Evolutionary conservation across 2,888 invertebrate genomes (phyloP).

Genomic region (Hyles lineata): DNA sequence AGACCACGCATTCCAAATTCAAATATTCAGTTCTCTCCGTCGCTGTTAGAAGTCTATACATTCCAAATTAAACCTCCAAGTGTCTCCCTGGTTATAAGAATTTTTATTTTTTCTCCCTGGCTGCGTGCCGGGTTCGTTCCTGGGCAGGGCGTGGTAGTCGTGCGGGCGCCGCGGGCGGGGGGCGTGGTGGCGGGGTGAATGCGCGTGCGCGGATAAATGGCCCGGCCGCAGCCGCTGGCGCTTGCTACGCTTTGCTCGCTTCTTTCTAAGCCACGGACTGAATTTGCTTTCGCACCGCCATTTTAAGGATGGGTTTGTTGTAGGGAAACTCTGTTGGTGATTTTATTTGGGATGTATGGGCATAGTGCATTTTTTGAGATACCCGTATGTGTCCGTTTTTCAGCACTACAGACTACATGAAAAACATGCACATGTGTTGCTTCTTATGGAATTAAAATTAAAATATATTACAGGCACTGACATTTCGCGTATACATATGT

Average conservation of each 20-base stretch:
- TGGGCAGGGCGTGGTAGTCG: constrained; percentile 70
- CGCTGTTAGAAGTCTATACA: too few relatives aligned
- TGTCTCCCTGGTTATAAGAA: not conserved
- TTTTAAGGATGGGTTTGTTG: not conserved
- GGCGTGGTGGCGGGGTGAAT: constrained; percentile 60
- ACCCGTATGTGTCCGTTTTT: too few relatives aligned
- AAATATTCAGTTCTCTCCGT: too few relatives aligned
- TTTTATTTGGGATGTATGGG: not conserved
- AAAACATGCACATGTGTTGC: too few relatives aligned
- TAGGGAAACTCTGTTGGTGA: not conserved
- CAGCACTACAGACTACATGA: too few relatives aligned
- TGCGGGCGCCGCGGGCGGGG: constrained; percentile 58
- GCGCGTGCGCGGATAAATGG: constrained; percentile 70
- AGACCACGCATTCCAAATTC: too few relatives aligned
- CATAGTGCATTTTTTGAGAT: too few relatives aligned
- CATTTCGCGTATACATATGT: too few relatives aligned
- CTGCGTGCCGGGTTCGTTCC: constrained; percentile 53
- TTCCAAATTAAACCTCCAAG: too few relatives aligned
- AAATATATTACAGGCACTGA: too few relatives aligned
- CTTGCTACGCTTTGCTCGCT: constrained; percentile 67
- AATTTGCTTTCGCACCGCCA: not conserved
- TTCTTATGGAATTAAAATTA: too few relatives aligned
- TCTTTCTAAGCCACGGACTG: constrained; percentile 42
- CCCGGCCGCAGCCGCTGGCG: constrained; percentile 62
- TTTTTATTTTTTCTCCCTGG: constrained; percentile 21